Base-by-base conservation (phyloP, 2,888 invertebrate genomes). In the Stratiomys singularior region DNA sequence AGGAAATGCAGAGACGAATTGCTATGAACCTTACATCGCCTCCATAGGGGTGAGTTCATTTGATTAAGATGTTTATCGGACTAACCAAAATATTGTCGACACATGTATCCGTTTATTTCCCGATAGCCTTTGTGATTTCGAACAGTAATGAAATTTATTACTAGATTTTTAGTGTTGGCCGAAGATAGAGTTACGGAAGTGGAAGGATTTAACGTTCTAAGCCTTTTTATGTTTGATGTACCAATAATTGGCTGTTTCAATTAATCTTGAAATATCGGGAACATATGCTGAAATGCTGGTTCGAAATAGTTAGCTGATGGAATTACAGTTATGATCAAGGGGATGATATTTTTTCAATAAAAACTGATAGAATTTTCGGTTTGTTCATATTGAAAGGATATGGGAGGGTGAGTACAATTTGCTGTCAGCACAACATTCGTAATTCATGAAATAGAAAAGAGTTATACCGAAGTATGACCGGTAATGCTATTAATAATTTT, bases 61-160 rank as follows among this genome's bases (percentile, higher is more conserved):
- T 77, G 77, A 77, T 77, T 77, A 77, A 77, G 81, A 86, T 87
- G 82, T 84, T 87, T 87, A 86, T 86, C 86, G 83, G 82, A 83
- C 83, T 84, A 85, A 85, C 85, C 85, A 85, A 86, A 86, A 86
- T 87, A 86, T 87, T 86, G 87, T 85, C 84, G 86, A 84, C 86
- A 86, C 87, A 86, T 86, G 86, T 86, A 86, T 86, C 85, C 86
- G 87, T 87, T 86, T 86, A 87, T 85, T 86, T 86, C 76, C 46
- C 47, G 67, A 67, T 67, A 30, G 67, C 77, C 27, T 77, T 77
- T 77, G 56, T 77, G 60, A 74, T 74, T 74, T 74, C 46, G 18
- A 18, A 37, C 60, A 74, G 60, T 30, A 58, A 74, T 13, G 37
- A 74, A 37, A 58, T 58, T 74, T 74, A 69, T 69, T 69, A 46